Evolutionary conservation across 1,140 invertebrate genomes (phyloP).

Genomic region (Neodiprion virginianus): DNA sequence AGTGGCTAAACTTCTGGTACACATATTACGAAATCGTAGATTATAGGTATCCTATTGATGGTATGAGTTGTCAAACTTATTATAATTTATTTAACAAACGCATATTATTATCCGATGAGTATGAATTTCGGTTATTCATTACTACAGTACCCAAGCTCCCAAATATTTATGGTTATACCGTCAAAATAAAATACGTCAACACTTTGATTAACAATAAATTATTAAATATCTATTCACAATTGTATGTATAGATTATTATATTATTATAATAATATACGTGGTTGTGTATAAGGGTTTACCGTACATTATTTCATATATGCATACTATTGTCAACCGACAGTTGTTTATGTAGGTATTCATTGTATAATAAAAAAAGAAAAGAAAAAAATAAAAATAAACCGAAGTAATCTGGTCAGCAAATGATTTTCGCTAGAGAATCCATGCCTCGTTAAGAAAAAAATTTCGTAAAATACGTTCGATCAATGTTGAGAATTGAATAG

Average conservation of each 20-base stretch:
- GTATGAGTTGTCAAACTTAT: no score
- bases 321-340: slow-evolving; percentile 5
- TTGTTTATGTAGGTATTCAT: no score
- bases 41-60: no score
- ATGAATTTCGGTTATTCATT: slow-evolving; percentile 19
- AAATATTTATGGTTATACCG: slow-evolving; percentile 37
- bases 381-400: background rate
- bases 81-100: no score
- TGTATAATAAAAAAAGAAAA: background rate
- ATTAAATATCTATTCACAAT: slow-evolving; percentile 62
- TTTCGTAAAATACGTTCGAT: no score
- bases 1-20: no score
- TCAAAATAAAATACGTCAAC: slow-evolving; percentile 52
- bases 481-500: no score
- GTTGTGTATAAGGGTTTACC: background rate
- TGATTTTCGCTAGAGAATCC: no score
- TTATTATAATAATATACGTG: slow-evolving; percentile 26
- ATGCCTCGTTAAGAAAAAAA: no score
- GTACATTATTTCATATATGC: slow-evolving; percentile 20
- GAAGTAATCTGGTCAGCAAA: no score
- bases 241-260: slow-evolving; percentile 50
- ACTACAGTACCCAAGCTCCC: slow-evolving; percentile 45
- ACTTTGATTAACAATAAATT: slow-evolving; percentile 59
- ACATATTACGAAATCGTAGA: no score
- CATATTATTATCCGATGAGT: no score